Conservation (phyloP, 2,888 invertebrate genomes). For the Patella pellucida region DNA sequence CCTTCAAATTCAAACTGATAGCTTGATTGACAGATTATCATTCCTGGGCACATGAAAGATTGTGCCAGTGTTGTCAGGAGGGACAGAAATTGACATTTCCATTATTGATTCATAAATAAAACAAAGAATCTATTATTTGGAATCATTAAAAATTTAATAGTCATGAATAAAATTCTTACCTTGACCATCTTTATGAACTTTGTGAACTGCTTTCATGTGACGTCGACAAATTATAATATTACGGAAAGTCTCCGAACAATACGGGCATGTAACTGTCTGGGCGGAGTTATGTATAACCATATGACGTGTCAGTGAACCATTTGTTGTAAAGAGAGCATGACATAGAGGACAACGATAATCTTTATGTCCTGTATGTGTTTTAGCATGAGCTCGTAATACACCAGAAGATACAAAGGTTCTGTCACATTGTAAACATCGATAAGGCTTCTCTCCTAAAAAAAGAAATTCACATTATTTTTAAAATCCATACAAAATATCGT, state of each 20-base stretch:
- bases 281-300: slow-evolving; percentile 58
- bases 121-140: no score
- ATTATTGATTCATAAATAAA: no score
- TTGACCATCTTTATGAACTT: slow-evolving; percentile 41
- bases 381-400: slow-evolving; percentile 63
- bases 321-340: slow-evolving; percentile 61
- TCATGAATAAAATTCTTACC: slow-evolving; percentile 15
- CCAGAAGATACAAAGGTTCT: slow-evolving; percentile 59
- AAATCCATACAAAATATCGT: no score
- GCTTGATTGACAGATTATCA: no score
- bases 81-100: no score
- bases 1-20: no score
- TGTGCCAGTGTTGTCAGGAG: no score
- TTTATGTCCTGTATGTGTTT: slow-evolving; percentile 63
- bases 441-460: slow-evolving; percentile 70
- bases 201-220: slow-evolving; percentile 40
- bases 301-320: slow-evolving; percentile 65
- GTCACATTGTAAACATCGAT: slow-evolving; percentile 65
- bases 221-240: slow-evolving; percentile 44
- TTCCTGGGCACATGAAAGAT: no score
- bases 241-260: slow-evolving; percentile 58
- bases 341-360: slow-evolving; percentile 59
- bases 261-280: slow-evolving; percentile 55
- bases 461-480: slow-evolving; percentile 16
- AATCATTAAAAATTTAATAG: no score